Percentiles rank a stretch among this genome's conserved stretches.
Evolutionary conservation across 2,888 invertebrate genomes (phyloP).

Genomic region (Tachina fera): DNA sequence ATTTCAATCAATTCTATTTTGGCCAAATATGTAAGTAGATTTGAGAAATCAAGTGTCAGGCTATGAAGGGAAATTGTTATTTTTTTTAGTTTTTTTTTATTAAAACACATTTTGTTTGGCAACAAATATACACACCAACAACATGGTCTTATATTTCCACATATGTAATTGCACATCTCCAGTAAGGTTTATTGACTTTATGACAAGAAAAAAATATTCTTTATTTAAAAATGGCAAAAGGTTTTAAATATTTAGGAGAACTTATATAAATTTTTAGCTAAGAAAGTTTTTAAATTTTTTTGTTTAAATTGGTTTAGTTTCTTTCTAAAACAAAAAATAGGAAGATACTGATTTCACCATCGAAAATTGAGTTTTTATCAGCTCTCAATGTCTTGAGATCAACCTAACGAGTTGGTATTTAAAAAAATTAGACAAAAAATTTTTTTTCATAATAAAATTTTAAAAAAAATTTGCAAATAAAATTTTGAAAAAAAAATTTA

Average conservation of each 20-base stretch:
- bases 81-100: slow-evolving; percentile 8
- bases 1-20: slow-evolving; percentile 62
- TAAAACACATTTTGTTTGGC: slow-evolving; percentile 18
- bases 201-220: slow-evolving; percentile 5
- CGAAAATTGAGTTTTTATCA: too few species aligned
- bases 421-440: too few species aligned
- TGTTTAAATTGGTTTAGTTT: too few species aligned
- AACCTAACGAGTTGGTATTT: too few species aligned
- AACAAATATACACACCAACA: background rate
- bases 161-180: slow-evolving; percentile 22
- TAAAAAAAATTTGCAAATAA: too few species aligned
- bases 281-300: too few species aligned
- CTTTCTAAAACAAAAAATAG: too few species aligned
- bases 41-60: slow-evolving; percentile 58
- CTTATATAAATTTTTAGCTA: background rate
- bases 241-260: background rate
- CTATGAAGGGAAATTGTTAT: slow-evolving; percentile 53
- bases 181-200: slow-evolving; percentile 59
- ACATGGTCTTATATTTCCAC: background rate
- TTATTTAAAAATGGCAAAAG: background rate
- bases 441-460: too few species aligned
- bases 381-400: too few species aligned
- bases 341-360: too few species aligned
- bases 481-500: too few species aligned
- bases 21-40: slow-evolving; percentile 64